Evolutionary conservation across 1,140 invertebrate species (phyloP), one percentile per base, ranked within the genome.

Genomic region (Maniola jurtina): DNA sequence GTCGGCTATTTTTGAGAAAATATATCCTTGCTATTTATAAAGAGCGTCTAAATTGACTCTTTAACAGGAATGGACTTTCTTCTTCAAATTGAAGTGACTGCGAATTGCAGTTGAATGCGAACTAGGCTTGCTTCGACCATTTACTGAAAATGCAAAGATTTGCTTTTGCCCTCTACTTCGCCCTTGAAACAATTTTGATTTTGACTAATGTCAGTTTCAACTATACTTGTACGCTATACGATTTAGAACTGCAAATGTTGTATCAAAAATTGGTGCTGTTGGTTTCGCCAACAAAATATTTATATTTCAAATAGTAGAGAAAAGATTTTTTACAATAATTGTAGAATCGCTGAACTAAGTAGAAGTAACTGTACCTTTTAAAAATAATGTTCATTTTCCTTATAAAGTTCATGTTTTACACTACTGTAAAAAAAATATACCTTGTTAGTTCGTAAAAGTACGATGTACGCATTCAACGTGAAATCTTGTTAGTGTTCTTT

Each of bases 1-100:
- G 57, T 69, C 50, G 48, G 58, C 62, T 69, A 64, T 58, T 62
- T 58, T 60, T 25, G 13, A 48, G 59, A 61, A 61, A 61, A 61
- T 61, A 55, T 63, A 65, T 40, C 55, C 55, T 3, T 57, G 14
- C 9, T 57, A 38, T 57, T 57, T 57, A 38, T 15, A 38, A 25
- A 57, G 34, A 57, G 35, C 13, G 16, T 57, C 16, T 40, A 38
- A 57, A 38, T 57, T 55, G 52, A 55, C 55, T 36, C n/a, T 38
- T 57, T 15, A 57, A 57, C 9, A 34, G 13, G 33, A 34, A 2
- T 34, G 11, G 16, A 25, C 52, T 55, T 34, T 55, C 48, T 48
- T 14, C 10, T 16, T 52, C 10, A 25, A 25, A 52, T 11, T 52
- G 15, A 52, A 42, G 13, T 9, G 40, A 13, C 5, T 42, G 40